These are phyloP conservation scores for Ectropis crepuscularia DNA, from an alignment of 2,888 invertebrate genomes.

Conservation along the genomic window DNA sequence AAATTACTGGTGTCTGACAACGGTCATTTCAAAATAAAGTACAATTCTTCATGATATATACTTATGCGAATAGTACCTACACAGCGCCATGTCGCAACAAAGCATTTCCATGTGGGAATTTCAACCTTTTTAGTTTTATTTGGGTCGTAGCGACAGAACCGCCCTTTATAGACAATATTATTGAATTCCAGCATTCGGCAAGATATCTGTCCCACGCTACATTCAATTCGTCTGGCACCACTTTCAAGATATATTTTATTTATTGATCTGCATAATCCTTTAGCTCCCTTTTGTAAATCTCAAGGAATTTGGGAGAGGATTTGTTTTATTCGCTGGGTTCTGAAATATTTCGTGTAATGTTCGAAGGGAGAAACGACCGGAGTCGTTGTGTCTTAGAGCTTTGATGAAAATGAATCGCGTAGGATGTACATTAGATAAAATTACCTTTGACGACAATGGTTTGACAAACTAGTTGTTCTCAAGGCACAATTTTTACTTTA, in stretches of 20 bases:
- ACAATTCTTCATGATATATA: too few relatives aligned
- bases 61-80: neutral
- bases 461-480: too few relatives aligned
- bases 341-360: slow-evolving; percentile 19
- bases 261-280: slow-evolving; percentile 61
- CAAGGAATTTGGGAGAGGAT: slow-evolving; percentile 43
- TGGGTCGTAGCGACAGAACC: slow-evolving; percentile 40
- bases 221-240: slow-evolving; percentile 55
- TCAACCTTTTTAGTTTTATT: slow-evolving; percentile 46
- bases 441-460: too few relatives aligned
- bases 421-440: neutral
- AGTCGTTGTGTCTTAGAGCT: too few relatives aligned
- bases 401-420: slow-evolving; percentile 6
- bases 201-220: slow-evolving; percentile 53
- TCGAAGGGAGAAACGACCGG: slow-evolving; percentile 13
- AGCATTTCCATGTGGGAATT: slow-evolving; percentile 43
- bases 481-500: too few relatives aligned
- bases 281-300: slow-evolving; percentile 46
- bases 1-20: too few relatives aligned
- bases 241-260: slow-evolving; percentile 60
- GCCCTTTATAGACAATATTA: slow-evolving; percentile 64
- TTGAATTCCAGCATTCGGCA: slow-evolving; percentile 57
- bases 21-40: too few relatives aligned
- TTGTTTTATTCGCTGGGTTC: slow-evolving; percentile 36
- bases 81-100: slow-evolving; percentile 37